phyloP scores from a whole-genome alignment of 2,888 invertebrate genomes.

The Lamellibrachia satsuma region DNA sequence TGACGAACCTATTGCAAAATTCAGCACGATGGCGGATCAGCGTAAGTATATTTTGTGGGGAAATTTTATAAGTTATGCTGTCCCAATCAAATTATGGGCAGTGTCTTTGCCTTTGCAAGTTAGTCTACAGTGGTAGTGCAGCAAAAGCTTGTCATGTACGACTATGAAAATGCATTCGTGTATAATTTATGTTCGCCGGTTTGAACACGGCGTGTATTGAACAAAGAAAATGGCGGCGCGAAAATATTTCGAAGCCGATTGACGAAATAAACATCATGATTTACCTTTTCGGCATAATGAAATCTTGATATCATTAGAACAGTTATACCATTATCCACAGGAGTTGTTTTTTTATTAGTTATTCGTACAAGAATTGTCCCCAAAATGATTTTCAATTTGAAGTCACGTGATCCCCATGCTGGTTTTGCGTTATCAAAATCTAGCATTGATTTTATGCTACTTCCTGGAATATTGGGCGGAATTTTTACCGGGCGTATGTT shows the following conservation, averaged over 20 bases:
- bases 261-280: background rate
- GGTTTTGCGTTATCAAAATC: background rate
- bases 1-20: background rate
- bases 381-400: background rate
- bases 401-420: conserved; percentile 10
- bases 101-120: background rate
- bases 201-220: background rate
- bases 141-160: background rate
- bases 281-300: background rate
- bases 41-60: conserved; percentile 5
- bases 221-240: conserved; percentile 3
- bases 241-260: background rate
- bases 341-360: background rate
- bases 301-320: background rate
- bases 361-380: background rate
- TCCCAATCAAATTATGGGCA: background rate
- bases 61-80: background rate
- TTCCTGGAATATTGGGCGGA: background rate
- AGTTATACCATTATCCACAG: background rate
- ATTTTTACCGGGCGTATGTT: background rate
- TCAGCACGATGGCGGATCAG: conserved; percentile 17
- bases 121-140: background rate
- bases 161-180: conserved; percentile 1
- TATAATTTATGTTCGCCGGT: background rate
- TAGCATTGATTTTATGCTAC: background rate